Evolutionary conservation across 2,888 invertebrate species (phyloP).

Genomic region (Lamellibrachia satsuma): DNA sequence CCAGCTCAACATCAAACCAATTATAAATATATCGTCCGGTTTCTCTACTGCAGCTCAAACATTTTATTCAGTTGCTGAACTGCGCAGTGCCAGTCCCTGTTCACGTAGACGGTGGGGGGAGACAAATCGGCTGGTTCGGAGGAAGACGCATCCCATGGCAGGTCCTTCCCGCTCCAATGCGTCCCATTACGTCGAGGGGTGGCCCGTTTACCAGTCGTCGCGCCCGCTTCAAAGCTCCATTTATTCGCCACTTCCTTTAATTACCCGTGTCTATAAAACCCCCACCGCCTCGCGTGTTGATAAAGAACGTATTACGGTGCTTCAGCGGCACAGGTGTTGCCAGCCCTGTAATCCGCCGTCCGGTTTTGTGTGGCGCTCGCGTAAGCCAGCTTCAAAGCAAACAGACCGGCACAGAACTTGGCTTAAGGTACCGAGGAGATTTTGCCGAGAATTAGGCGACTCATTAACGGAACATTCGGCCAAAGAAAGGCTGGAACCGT

Average conservation of each 20-base stretch:
- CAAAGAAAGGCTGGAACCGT: neutral
- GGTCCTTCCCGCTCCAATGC: neutral
- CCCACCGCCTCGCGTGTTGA: neutral
- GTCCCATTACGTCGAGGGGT: neutral
- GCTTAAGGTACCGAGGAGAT: neutral
- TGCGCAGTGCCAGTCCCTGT: neutral
- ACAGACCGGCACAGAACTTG: neutral
- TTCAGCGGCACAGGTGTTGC: neutral
- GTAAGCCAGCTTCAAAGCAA: slow-evolving; percentile 2
- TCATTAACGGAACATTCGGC: slow-evolving; percentile 6
- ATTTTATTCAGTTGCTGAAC: neutral
- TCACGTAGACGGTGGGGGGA: neutral
- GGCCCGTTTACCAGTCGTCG: neutral
- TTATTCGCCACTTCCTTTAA: slow-evolving; percentile 13
- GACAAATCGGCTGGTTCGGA: neutral
- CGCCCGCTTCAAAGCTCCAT: neutral
- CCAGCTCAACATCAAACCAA: too few relatives aligned
- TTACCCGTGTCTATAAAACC: slow-evolving; percentile 11
- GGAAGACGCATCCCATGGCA: neutral
- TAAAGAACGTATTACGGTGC: slow-evolving; percentile 17
- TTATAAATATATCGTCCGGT: neutral
- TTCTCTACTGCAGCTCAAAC: neutral
- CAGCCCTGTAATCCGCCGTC: neutral
- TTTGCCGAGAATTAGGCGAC: neutral
- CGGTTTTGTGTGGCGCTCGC: neutral